Evolutionary conservation across 64 coral and sea anemone species (phyloP).

Genomic region (Pachyseris speciosa): DNA sequence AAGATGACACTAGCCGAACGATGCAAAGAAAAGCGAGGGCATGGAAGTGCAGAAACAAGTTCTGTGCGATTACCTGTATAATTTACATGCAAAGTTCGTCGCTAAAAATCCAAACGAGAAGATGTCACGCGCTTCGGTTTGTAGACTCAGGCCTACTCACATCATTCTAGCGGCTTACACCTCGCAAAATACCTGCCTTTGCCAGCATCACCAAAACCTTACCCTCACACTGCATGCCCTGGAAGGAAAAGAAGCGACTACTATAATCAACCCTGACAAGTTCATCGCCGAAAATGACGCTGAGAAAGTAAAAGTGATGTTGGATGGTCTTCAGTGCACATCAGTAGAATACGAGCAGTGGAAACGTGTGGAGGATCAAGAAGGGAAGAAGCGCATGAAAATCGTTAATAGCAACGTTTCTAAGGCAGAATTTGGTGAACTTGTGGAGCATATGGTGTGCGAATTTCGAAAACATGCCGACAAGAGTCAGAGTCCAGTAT

Average conservation of each 20-base stretch:
- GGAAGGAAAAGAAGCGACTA: constrained; percentile 12
- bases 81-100: constrained; percentile 4
- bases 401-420: neutral
- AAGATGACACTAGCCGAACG: constrained; percentile 17
- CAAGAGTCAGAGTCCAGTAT: neutral
- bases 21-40: constrained; percentile 13
- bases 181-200: constrained; percentile 33
- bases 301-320: constrained; percentile 1
- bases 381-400: constrained; percentile 44
- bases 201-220: constrained; percentile 49
- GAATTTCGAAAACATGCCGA: constrained; percentile 1
- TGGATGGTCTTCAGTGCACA: neutral
- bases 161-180: constrained; percentile 6
- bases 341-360: constrained; percentile 29
- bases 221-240: neutral
- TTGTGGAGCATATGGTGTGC: neutral
- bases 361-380: constrained; percentile 41
- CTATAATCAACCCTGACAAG: constrained; percentile 32
- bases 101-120: constrained; percentile 34
- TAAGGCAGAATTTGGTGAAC: neutral
- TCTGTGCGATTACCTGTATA: constrained; percentile 37
- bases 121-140: constrained; percentile 25
- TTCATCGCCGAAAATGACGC: constrained; percentile 39
- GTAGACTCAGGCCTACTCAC: constrained; percentile 19
- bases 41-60: constrained; percentile 46